These are phyloP conservation scores for Portunus trituberculatus DNA, from an alignment of 1,140 invertebrate genomes.

Conservation along the genomic window DNA sequence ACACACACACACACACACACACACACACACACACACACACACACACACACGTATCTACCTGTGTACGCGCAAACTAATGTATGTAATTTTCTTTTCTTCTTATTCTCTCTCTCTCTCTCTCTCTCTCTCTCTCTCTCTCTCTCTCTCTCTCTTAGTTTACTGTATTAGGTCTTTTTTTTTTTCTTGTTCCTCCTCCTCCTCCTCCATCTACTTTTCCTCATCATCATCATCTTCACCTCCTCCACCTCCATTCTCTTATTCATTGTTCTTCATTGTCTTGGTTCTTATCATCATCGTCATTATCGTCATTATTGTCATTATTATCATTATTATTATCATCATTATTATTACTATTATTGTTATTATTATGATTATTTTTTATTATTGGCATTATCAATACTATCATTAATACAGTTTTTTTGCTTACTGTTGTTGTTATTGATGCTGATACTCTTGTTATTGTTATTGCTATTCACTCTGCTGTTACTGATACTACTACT, in stretches of 20 bases:
- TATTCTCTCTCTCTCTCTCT: conserved; percentile 2
- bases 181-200: not conserved
- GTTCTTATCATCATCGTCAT: not conserved
- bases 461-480: too few species aligned
- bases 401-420: too few species aligned
- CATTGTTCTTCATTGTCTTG: too few species aligned
- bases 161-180: not conserved
- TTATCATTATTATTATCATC: not conserved
- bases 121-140: conserved; percentile 6
- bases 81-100: not conserved
- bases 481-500: too few species aligned
- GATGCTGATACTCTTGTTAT: too few species aligned
- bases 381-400: too few species aligned
- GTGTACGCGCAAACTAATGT: not conserved
- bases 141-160: not conserved
- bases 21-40: conserved; percentile 2
- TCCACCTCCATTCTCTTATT: too few species aligned
- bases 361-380: too few species aligned
- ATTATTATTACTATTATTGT: too few species aligned
- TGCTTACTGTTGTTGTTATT: too few species aligned
- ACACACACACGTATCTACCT: not conserved
- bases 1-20: not conserved
- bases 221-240: not conserved
- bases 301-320: not conserved
- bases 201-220: not conserved